Evolutionary conservation across 64 coral and sea anemone species (phyloP).

Genomic region (Stichodactyla helianthus): DNA sequence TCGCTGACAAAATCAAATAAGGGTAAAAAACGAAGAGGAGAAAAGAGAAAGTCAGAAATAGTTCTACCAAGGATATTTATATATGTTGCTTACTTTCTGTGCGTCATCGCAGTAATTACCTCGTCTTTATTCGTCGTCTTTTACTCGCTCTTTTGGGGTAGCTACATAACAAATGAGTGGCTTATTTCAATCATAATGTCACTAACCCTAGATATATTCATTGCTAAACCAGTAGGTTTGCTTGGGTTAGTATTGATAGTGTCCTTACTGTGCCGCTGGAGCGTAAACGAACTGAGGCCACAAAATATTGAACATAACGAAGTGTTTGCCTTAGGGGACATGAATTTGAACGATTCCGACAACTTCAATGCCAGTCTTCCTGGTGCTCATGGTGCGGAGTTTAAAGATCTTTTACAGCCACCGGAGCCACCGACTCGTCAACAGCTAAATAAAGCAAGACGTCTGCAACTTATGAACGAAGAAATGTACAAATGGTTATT

Average conservation of each 20-base stretch:
- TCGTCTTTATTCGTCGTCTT: conserved; percentile 40
- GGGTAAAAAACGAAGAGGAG: neutral
- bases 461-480: conserved; percentile 9
- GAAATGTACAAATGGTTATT: neutral
- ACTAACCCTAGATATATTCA: conserved; percentile 35
- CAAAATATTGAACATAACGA: neutral
- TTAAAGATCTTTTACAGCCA: neutral
- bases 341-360: neutral
- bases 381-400: neutral
- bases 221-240: conserved; percentile 22
- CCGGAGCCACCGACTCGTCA: conserved; percentile 29
- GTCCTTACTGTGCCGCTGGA: neutral
- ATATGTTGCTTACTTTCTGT: conserved; percentile 26
- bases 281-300: neutral
- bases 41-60: neutral
- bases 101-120: conserved; percentile 5
- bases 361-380: neutral
- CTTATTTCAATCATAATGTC: conserved; percentile 42
- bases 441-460: conserved; percentile 19
- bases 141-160: conserved; percentile 44
- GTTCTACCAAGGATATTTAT: conserved; percentile 20
- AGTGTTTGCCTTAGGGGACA: neutral
- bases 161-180: conserved; percentile 34
- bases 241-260: conserved; percentile 10
- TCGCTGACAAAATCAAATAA: neutral